phyloP scores from a whole-genome alignment of 1,140 invertebrate genomes.

The Xylocopa sonorina region DNA sequence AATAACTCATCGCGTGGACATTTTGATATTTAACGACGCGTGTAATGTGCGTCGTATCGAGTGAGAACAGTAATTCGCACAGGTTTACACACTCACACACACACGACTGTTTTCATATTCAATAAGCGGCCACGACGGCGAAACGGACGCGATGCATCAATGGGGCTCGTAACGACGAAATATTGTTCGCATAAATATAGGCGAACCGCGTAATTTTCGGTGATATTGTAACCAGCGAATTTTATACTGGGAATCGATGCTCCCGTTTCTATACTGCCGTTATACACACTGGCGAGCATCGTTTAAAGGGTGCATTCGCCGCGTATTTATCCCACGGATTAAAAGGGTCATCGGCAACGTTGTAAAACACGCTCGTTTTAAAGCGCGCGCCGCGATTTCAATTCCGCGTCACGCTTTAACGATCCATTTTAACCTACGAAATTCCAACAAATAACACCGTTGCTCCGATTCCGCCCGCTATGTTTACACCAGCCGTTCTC shows the following conservation, averaged over 20 bases:
- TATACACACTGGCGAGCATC: not conserved
- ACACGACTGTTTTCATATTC: not conserved
- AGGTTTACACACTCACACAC: too few relatives aligned
- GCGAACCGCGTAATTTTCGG: conserved; percentile 2
- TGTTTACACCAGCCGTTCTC: not conserved
- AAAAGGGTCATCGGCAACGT: not conserved
- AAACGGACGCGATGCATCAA: not conserved
- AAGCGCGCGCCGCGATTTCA: not conserved
- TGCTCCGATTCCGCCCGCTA: too few relatives aligned
- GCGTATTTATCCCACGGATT: not conserved
- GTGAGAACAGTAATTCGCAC: too few relatives aligned
- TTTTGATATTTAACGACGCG: too few relatives aligned
- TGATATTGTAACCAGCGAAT: conserved; percentile 14
- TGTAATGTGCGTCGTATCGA: too few relatives aligned
- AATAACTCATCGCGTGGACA: too few relatives aligned
- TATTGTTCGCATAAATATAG: conserved; percentile 8
- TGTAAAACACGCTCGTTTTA: not conserved
- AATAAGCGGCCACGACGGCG: not conserved
- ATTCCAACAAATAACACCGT: not conserved
- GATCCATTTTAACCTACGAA: not conserved
- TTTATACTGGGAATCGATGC: not conserved
- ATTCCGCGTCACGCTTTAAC: not conserved
- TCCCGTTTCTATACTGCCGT: not conserved
- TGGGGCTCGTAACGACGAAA: conserved; percentile 13
- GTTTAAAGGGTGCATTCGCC: not conserved